Base-by-base conservation (phyloP, 2,888 invertebrate genomes). In the Netelia melanura region DNA sequence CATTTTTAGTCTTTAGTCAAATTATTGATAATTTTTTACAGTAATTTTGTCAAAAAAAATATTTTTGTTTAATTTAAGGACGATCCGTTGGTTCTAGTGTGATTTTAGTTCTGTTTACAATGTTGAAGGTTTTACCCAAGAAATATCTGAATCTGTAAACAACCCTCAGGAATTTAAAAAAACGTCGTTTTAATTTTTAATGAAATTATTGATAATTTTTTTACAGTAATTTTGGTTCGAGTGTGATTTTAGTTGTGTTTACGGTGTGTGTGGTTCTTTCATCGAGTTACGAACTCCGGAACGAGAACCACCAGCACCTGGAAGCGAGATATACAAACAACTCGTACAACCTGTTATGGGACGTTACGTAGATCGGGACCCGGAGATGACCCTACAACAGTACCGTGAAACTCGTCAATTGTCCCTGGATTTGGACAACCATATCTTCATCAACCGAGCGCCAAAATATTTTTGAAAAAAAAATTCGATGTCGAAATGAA, bases 331-430 rank as follows among this genome's bases (percentile, higher is more conserved):
- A 80, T 58, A 56, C 58, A 85, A 90, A 89, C 87, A 88, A 89
- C 91, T 87, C 88, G 90, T 88, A 91, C 91, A 91, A 92, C 92
- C 91, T 92, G 92, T 91, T 92, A 91, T 89, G 88, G 85, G 88
- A 88, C 86, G 89, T 86, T 87, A 90, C 89, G 90, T 91, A 92
- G 92, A 92, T 92, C 90, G 86, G 90, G 90, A 92, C 92, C 92
- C 86, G 79, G 86, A 85, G 92, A 92, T 92, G 91, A 91, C 91
- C 91, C 86, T 72, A 23, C 65, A 71, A 80, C 52, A 82, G 30
- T 10, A 80, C 72, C 6, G 30, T 54, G 77, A 72, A 85, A 83
- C 65, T 62, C 62, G 87, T 85, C 88, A 88, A 87, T 86, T 83
- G 87, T 81, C 88, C 54, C 65, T 79, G 71, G 21, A 17, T 62